Base-by-base conservation (phyloP, 2,888 invertebrate species). In the Neocrepidodera transversa region DNA sequence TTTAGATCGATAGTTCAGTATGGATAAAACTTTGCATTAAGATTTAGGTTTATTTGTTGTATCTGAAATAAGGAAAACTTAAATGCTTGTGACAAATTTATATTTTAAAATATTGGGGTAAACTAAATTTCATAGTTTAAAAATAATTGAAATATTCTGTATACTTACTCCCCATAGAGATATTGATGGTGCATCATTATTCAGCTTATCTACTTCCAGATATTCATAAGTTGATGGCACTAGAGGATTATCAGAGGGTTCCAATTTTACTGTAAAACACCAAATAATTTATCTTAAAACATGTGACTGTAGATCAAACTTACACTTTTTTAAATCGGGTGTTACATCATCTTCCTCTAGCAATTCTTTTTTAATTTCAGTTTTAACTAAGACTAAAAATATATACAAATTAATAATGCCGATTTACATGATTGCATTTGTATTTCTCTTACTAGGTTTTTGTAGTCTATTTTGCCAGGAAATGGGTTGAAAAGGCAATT, bases 141-240 rank as follows among this genome's bases (percentile, higher is more conserved):
- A n/a, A n/a, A n/a, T n/a, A n/a, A n/a, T n/a, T 26, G 20, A 6
- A 52, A 32, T 32, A 20, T 52, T 28, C 7, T 52, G 52, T 14
- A 52, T 59, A 66, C 65, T 66, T 65, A 77, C 76, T 56, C 67
- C 73, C 63, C 76, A 68, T 49, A 76, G 55, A 6, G 75, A 70
- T 56, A 78, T 64, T 17, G 68, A 65, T n/a, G 74, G 72, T 57
- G 71, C 70, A 42, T 74, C 71, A 56, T 77, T 74, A 63, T 63
- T 68, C 59, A 70, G 71, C 16, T 43, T 62, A 11, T 72, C 68
- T 42, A 61, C 54, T 49, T 65, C 59, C 36, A 64, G 54, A 71
- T 68, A 74, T 36, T 71, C 70, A 36, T 26, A 13, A 13, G 17
- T 5, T 1, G 11, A 2, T 10, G 26, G 11, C 5, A 42, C 1